Conservation (phyloP, 1,140 invertebrate genomes). For the Zaprionus ghesquierei region DNA sequence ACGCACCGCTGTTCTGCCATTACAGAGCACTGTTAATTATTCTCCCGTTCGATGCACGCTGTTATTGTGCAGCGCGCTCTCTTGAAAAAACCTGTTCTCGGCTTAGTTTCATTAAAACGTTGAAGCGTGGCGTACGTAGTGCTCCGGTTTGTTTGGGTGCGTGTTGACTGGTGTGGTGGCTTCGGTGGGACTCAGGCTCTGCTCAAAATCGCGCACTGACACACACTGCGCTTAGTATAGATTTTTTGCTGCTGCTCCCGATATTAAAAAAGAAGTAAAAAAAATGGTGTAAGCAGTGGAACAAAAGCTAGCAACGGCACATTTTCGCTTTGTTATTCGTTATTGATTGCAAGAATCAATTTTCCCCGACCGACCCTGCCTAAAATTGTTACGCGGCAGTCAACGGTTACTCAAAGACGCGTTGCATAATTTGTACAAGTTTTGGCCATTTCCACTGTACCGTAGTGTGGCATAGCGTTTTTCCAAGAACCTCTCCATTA, state of each 20-base stretch:
- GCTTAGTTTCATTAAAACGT: constrained; percentile 49
- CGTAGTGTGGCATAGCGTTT: constrained; percentile 13
- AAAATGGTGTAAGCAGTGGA: constrained; percentile 45
- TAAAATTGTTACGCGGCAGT: constrained; percentile 36
- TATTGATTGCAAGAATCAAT: constrained; percentile 20
- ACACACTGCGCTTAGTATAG: constrained; percentile 40
- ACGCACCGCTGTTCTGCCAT: not conserved
- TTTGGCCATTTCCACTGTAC: not conserved
- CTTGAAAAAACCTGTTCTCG: constrained; percentile 40
- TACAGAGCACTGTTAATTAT: not conserved
- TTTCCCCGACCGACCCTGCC: not conserved
- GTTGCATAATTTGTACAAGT: constrained; percentile 62
- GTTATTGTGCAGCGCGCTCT: not conserved
- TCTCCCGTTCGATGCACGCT: not conserved
- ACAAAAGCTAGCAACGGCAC: not conserved
- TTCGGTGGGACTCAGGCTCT: constrained; percentile 24
- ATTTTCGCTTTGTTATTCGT: constrained; percentile 49
- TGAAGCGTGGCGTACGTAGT: constrained; percentile 51
- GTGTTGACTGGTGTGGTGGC: constrained; percentile 34
- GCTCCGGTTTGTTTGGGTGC: constrained; percentile 16
- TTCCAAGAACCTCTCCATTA: constrained; percentile 44
- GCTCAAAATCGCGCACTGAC: not conserved
- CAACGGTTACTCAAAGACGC: constrained; percentile 20
- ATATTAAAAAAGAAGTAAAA: constrained; percentile 27
- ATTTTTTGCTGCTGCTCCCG: constrained; percentile 38